These are phyloP conservation scores for Cotesia typhae DNA, from an alignment of 1,140 invertebrate genomes.

Conservation along the genomic window DNA sequence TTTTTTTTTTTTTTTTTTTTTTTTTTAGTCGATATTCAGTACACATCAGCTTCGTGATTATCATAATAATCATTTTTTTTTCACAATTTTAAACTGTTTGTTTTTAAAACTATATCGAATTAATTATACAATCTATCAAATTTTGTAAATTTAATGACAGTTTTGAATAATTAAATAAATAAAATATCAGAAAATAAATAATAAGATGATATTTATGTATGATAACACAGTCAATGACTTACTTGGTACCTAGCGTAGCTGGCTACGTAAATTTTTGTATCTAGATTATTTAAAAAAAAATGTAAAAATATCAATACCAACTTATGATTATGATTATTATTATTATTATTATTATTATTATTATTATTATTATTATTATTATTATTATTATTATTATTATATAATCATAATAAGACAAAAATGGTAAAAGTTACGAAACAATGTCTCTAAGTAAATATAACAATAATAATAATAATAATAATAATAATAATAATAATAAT, in stretches of 20 bases:
- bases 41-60: too few relatives aligned
- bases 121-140: too few relatives aligned
- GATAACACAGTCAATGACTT: not conserved
- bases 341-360: too few relatives aligned
- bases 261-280: slow-evolving; percentile 44
- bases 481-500: too few relatives aligned
- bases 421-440: not conserved
- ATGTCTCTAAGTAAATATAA: not conserved
- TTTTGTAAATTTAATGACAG: too few relatives aligned
- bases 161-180: not conserved
- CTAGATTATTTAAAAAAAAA: slow-evolving; percentile 24
- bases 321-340: not conserved
- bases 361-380: too few relatives aligned
- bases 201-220: slow-evolving; percentile 12
- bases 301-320: slow-evolving; percentile 16
- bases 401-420: slow-evolving; percentile 14
- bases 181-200: slow-evolving; percentile 11
- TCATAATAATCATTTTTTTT: too few relatives aligned
- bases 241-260: slow-evolving; percentile 44
- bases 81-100: too few relatives aligned
- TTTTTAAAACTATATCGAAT: too few relatives aligned
- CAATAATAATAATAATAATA: slow-evolving; percentile 25
- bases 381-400: too few relatives aligned
- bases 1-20: slow-evolving; percentile 22
- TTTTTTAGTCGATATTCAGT: not conserved